phyloP scores from a whole-genome alignment of 2,113 vertebrate genomes.

The Rutilus rutilus region DNA sequence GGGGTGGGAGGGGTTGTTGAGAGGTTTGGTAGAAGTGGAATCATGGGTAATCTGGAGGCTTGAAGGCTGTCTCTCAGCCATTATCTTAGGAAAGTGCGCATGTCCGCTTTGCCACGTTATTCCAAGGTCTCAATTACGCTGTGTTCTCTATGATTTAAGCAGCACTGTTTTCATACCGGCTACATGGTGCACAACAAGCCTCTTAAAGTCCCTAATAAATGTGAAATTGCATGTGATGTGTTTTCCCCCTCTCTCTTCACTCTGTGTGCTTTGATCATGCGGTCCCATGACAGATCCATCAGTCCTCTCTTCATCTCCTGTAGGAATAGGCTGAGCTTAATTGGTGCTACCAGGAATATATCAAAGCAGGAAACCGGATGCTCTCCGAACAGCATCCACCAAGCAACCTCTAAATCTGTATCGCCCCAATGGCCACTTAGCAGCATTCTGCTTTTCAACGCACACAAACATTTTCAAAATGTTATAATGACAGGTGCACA shows the following conservation, averaged over 20 bases:
- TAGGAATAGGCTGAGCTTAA: conserved; percentile 73
- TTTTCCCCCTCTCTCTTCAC: conserved; percentile 57
- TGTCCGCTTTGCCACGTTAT: conserved; percentile 64
- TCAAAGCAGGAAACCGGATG: conserved; percentile 74
- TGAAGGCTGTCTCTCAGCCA: conserved; percentile 64
- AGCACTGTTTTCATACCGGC: conserved; percentile 64
- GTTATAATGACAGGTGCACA: conserved; percentile 61
- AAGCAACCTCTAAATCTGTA: conserved; percentile 55
- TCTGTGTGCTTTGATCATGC: conserved; percentile 72
- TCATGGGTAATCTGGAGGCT: conserved; percentile 62
- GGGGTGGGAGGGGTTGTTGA: conserved; percentile 33
- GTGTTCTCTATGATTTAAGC: conserved; percentile 64
- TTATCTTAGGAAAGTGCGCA: conserved; percentile 64
- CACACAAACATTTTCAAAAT: conserved; percentile 63
- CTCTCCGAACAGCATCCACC: conserved; percentile 69
- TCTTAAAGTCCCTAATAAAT: conserved; percentile 74
- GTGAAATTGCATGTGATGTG: conserved; percentile 68
- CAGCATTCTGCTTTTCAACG: conserved; percentile 57
- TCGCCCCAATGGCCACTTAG: conserved; percentile 45
- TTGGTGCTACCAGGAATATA: conserved; percentile 75
- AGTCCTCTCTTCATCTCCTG: conserved; percentile 70
- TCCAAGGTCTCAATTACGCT: conserved; percentile 67
- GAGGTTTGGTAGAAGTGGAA: conserved; percentile 55
- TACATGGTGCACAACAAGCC: conserved; percentile 68
- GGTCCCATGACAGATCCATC: conserved; percentile 75